Conservation (phyloP, 2,113 vertebrate species). For the Danio rerio region GRCz12tu NC_133198.1:44828501-44829000, state of each 20-base stretch:
- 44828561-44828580: too few species aligned
- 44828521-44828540: too few species aligned
- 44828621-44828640: too few species aligned
- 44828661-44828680: background rate
- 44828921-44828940: constrained; percentile 61
- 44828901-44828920: constrained; percentile 64
- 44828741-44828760: constrained; percentile 7
- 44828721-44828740: constrained; percentile 22
- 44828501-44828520: too few species aligned
- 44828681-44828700: constrained; percentile 12
- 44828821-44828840: constrained; percentile 48
- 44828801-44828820: constrained; percentile 53
- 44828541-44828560: too few species aligned
- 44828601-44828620: too few species aligned
- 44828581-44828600: too few species aligned
- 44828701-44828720: constrained; percentile 21
- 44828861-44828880: constrained; percentile 73
- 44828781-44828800: constrained; percentile 30
- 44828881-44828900: constrained; percentile 61
- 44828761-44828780: constrained; percentile 35
- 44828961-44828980: constrained; percentile 38
- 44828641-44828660: too few species aligned
- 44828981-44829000: constrained; percentile 20
- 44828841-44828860: constrained; percentile 68
- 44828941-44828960: constrained; percentile 18